phyloP scores from a whole-genome alignment of 2,797 vertebrate species.

The Ciconia nigra region DNA sequence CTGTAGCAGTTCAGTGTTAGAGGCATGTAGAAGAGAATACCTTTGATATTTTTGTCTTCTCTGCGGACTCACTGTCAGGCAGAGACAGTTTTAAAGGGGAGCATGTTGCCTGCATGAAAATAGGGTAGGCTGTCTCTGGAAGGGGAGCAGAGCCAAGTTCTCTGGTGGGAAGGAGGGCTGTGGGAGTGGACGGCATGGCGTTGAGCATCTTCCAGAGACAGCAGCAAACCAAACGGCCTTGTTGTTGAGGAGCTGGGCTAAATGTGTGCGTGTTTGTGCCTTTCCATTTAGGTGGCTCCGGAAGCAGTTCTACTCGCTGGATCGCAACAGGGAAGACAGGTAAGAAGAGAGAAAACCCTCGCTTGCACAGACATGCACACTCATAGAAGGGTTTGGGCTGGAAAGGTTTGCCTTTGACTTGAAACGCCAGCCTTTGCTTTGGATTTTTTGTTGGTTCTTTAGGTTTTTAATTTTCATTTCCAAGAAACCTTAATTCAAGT shows the following conservation, averaged over 20 bases:
- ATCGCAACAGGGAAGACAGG: constrained; percentile 95
- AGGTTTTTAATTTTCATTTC: neutral
- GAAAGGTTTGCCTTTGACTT: neutral
- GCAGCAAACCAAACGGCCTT: neutral
- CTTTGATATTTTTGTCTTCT: neutral
- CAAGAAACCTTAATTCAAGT: neutral
- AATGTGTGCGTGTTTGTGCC: neutral
- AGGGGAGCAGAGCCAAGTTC: neutral
- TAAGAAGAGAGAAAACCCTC: constrained; percentile 52
- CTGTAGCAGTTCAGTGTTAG: neutral
- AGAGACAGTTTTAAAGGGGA: neutral
- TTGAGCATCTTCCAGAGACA: neutral
- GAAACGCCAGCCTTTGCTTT: neutral
- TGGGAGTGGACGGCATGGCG: neutral
- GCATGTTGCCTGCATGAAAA: neutral
- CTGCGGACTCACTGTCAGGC: neutral
- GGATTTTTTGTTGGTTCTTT: neutral
- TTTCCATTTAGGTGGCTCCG: constrained; percentile 87
- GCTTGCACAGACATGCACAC: accelerated
- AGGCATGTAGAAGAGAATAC: neutral
- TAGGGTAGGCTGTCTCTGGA: neutral
- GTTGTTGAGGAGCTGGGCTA: neutral
- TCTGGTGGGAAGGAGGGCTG: neutral
- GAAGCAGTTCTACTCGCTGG: constrained; percentile 95
- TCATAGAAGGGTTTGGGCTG: neutral